These are phyloP conservation scores for Arbacia lixula DNA, from an alignment of 53 echinoderm and acorn worm species.

Conservation along the genomic window DNA sequence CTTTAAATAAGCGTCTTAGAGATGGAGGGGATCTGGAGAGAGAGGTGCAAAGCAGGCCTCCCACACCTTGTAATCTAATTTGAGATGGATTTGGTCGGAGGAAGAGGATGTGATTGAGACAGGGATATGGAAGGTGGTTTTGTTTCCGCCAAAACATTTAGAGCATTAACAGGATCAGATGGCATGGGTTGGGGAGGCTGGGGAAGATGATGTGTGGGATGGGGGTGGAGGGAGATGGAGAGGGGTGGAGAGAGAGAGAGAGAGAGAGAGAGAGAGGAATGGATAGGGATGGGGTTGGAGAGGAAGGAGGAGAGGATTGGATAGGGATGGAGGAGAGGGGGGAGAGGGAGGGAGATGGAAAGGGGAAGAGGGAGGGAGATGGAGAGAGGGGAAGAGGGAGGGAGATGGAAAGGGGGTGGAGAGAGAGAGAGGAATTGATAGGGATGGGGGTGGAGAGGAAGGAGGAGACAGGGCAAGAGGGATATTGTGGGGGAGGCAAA, in stretches of 20 bases:
- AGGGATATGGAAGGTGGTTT: no score
- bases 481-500: no score
- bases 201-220: no score
- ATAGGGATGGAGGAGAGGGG: not conserved
- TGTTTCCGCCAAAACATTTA: no score
- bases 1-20: no score
- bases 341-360: not conserved
- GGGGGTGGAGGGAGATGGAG: not conserved
- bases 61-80: no score
- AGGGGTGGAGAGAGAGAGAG: not conserved
- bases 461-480: not conserved
- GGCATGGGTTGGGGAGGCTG: no score
- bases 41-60: no score
- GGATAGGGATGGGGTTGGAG: not conserved
- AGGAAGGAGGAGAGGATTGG: not conserved
- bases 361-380: not conserved
- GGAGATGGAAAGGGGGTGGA: not conserved
- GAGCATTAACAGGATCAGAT: no score
- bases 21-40: no score
- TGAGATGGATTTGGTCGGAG: no score
- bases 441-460: not conserved
- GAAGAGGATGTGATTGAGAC: no score
- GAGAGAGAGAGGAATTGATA: not conserved
- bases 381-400: not conserved
- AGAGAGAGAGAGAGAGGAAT: not conserved